These are phyloP conservation scores for Anolis carolinensis DNA, from an alignment of 2,113 vertebrate genomes.

Conservation along the genomic window DNA sequence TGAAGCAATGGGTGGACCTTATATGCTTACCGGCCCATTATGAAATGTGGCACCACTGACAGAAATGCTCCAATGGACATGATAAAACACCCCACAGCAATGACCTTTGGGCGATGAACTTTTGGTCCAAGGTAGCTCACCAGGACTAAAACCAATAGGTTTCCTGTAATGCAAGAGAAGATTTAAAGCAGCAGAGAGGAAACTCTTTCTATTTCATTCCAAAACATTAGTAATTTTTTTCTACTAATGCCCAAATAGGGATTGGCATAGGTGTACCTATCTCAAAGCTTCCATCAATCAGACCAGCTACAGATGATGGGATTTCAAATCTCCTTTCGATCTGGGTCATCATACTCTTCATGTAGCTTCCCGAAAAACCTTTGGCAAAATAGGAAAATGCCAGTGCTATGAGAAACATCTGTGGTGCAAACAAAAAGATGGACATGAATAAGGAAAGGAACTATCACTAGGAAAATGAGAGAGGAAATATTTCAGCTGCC, in stretches of 20 bases:
- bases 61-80: slow-evolving; percentile 67
- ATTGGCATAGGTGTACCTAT: slow-evolving; percentile 58
- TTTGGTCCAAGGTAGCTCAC: slow-evolving; percentile 73
- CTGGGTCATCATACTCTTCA: slow-evolving; percentile 75
- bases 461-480: background rate
- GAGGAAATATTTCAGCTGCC: too few species aligned
- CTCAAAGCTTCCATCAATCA: slow-evolving; percentile 77
- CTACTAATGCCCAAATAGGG: background rate
- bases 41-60: slow-evolving; percentile 69
- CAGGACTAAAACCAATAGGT: slow-evolving; percentile 69
- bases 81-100: slow-evolving; percentile 66
- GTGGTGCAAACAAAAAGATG: slow-evolving; percentile 57
- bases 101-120: slow-evolving; percentile 71
- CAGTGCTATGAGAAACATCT: slow-evolving; percentile 75
- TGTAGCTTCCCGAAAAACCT: slow-evolving; percentile 73
- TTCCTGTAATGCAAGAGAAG: slow-evolving; percentile 57
- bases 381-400: slow-evolving; percentile 75
- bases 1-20: background rate
- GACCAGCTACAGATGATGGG: slow-evolving; percentile 68
- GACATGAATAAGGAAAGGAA: slow-evolving; percentile 44
- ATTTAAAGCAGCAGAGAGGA: background rate
- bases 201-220: background rate
- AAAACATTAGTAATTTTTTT: background rate
- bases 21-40: slow-evolving; percentile 71
- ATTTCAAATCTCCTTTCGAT: slow-evolving; percentile 77